These are phyloP conservation scores for Ceratosolen fusciceps DNA, from an alignment of 1,140 invertebrate genomes.

Conservation along the genomic window DNA sequence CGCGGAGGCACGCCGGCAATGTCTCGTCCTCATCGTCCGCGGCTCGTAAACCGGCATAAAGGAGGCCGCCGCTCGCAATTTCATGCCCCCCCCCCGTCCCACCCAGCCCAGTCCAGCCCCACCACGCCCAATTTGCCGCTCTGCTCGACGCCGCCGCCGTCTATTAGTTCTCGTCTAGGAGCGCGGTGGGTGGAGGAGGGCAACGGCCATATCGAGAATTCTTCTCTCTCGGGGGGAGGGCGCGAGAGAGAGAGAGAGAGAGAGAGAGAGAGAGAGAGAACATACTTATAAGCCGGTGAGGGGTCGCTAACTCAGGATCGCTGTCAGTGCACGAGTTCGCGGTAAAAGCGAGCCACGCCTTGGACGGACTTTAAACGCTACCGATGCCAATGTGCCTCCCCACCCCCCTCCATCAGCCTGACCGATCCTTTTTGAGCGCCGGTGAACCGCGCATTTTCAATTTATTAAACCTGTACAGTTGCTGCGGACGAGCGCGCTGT, in stretches of 20 bases:
- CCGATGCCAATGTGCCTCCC: slow-evolving; percentile 19
- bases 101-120: no score
- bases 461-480: slow-evolving; percentile 34
- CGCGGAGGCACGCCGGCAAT: slow-evolving; percentile 38
- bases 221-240: slow-evolving; percentile 13
- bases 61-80: slow-evolving; percentile 42
- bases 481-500: slow-evolving; percentile 25
- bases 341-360: slow-evolving; percentile 35
- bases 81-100: neutral
- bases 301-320: slow-evolving; percentile 19
- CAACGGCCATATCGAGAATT: neutral
- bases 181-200: neutral
- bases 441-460: slow-evolving; percentile 22
- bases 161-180: slow-evolving; percentile 46
- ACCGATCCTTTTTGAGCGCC: neutral
- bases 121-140: neutral
- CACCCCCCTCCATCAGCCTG: neutral
- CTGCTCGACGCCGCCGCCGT: slow-evolving; percentile 4
- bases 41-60: slow-evolving; percentile 40
- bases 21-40: slow-evolving; percentile 19
- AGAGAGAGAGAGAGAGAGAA: neutral
- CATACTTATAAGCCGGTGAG: slow-evolving; percentile 10
- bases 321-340: slow-evolving; percentile 24
- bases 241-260: neutral
- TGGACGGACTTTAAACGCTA: slow-evolving; percentile 19